Percentiles rank a stretch among this genome's conserved stretches.
Evolutionary conservation across 2,113 vertebrate species (phyloP).

Genomic region (Triplophysa rosa): DNA sequence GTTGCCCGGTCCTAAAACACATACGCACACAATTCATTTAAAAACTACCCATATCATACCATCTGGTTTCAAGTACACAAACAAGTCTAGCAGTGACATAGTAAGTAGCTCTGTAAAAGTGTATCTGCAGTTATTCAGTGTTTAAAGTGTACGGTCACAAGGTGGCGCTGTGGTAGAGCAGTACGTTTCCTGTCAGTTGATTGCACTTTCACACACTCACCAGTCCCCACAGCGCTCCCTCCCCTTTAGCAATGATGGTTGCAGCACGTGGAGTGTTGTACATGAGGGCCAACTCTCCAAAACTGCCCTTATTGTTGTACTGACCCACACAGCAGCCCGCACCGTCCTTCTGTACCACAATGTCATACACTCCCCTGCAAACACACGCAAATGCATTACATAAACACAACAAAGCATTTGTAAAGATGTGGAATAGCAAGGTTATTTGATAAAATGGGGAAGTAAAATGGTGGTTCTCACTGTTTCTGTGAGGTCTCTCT

Average conservation of each 20-base stretch:
- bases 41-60: background rate
- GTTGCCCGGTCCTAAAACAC: constrained; percentile 87
- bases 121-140: background rate
- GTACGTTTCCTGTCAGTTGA: background rate
- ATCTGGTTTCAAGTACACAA: background rate
- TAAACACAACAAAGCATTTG: constrained; percentile 15
- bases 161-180: constrained; percentile 53
- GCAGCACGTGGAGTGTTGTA: constrained; percentile 98
- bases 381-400: background rate
- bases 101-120: background rate
- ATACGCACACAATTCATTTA: background rate
- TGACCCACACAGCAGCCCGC: constrained; percentile 85
- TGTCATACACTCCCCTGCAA: constrained; percentile 89
- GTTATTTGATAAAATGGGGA: background rate
- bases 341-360: constrained; percentile 84
- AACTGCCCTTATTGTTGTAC: constrained; percentile 95
- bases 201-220: constrained; percentile 71
- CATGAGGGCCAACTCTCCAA: constrained; percentile 97
- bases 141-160: constrained; percentile 46
- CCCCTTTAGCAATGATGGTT: constrained; percentile 90
- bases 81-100: background rate
- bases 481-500: background rate
- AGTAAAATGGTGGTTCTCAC: no score
- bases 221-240: constrained; percentile 95
- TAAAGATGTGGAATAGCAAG: background rate